A percentile compares a stretch with the other conserved stretches of the same genome.
These are phyloP conservation scores for Erethizon dorsatum DNA, from an alignment of 2,797 vertebrate genomes.

Conservation along the genomic window DNA sequence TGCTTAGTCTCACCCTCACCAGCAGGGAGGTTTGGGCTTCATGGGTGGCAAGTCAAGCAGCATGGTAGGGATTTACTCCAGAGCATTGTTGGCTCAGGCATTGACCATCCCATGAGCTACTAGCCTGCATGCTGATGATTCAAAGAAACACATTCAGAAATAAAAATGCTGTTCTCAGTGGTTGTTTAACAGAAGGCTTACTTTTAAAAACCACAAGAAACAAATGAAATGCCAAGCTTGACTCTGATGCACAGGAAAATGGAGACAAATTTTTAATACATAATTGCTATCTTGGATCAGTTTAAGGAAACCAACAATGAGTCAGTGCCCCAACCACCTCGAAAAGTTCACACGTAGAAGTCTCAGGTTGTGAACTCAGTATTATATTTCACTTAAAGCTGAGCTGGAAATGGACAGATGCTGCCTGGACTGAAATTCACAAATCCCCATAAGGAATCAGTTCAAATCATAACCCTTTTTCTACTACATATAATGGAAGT, in stretches of 20 bases:
- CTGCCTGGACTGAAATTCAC: neutral
- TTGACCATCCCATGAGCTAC: constrained; percentile 22
- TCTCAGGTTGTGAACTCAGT: neutral
- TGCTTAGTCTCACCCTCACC: neutral
- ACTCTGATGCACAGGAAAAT: constrained; percentile 53
- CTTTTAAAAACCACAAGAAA: constrained; percentile 67
- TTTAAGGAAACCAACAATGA: constrained; percentile 59
- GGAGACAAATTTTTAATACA: constrained; percentile 50
- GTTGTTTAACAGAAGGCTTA: constrained; percentile 19
- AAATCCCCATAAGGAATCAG: neutral
- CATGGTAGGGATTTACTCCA: constrained; percentile 46
- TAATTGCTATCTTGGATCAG: constrained; percentile 34
- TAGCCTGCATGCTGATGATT: constrained; percentile 65
- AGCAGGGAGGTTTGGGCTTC: constrained; percentile 67
- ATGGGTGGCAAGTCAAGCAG: constrained; percentile 66
- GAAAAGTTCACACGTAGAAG: neutral
- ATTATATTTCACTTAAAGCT: neutral
- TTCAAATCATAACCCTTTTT: constrained; percentile 9
- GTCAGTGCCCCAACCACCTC: neutral
- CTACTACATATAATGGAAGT: neutral
- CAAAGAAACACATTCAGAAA: constrained; percentile 61
- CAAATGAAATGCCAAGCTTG: constrained; percentile 42
- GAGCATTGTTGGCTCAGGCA: constrained; percentile 37
- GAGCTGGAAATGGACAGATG: neutral
- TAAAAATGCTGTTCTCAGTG: constrained; percentile 50